Evolutionary conservation across 2,888 invertebrate species (phyloP), one percentile per base, ranked within the genome.

Genomic region (Bellardia bayeri): DNA sequence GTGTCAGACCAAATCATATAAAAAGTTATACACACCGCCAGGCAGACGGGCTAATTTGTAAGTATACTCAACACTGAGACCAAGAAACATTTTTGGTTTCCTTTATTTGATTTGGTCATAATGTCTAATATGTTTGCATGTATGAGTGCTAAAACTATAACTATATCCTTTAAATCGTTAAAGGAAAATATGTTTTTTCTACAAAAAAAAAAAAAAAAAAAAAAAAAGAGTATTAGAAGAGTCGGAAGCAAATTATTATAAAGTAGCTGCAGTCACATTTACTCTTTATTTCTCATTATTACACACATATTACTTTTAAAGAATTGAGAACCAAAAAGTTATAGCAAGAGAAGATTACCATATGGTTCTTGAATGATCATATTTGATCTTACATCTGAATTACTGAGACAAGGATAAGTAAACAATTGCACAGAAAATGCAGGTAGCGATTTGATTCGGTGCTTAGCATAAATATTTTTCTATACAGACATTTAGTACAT

Each of bases 1-100:
- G 16, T 64, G n/a, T 40, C 40, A 16, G 64, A 42, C 37, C 40
- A 42, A 64, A 42, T 64, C 42, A 40, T 64, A 42, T 64, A 16
- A 64, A 16, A 61, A 33, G 14, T 37, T 37, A 30, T 30, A 54
- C 3, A 56, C 56, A 40, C 16, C 40, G 2, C 16, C 40, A 64
- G 16, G 16, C 40, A 40, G 64, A 42, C n/a, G 16, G 9, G 16
- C 16, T 6, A 56, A 56, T 2, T 4, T 16, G 40, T 40, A 64
- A 40, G 40, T 40, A 16, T 14, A 37, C 2, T 16, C 16, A 16
- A 40, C 3, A n/a, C 7, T 16, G 11, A 64, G 42, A 64, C 2
- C 33, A 33, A 49, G 14, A 33, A 1, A 30, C 3, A 3, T 58
- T 30, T 61, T 45, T 45, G 13, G 33, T 13, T 23, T 30, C 13